Percentiles rank a stretch among this genome's conserved stretches.
Evolutionary conservation across 2,113 vertebrate species (phyloP).

Genomic region (Erinaceus europaeus): DNA sequence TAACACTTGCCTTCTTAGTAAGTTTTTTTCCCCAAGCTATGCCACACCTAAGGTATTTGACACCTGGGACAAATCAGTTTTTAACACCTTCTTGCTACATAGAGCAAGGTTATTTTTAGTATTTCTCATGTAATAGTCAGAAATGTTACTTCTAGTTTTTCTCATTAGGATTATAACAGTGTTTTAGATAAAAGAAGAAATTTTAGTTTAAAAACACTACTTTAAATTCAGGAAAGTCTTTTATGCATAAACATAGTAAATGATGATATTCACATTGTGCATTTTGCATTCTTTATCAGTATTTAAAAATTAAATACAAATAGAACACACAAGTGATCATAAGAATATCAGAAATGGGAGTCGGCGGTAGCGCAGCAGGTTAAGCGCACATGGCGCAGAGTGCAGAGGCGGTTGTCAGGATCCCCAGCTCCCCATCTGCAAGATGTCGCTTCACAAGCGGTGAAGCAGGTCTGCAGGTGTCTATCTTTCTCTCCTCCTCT

Average conservation of each 20-base stretch:
- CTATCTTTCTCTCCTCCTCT: too few relatives aligned
- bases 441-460: too few relatives aligned
- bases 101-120: constrained; percentile 7
- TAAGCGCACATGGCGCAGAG: too few relatives aligned
- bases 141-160: not conserved
- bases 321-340: too few relatives aligned
- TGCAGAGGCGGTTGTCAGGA: too few relatives aligned
- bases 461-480: too few relatives aligned
- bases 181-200: not conserved
- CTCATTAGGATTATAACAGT: constrained; percentile 29
- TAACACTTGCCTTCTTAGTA: not conserved
- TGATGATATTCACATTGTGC: not conserved
- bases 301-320: constrained; percentile 29
- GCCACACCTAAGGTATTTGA: not conserved
- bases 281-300: not conserved
- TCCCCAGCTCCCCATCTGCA: too few relatives aligned
- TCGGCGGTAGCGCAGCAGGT: too few relatives aligned
- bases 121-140: not conserved
- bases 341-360: too few relatives aligned
- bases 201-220: not conserved
- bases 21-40: not conserved
- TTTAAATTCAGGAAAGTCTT: constrained; percentile 33
- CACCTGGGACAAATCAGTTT: not conserved
- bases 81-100: not conserved
- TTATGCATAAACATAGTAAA: not conserved